Conservation (phyloP, 2,113 vertebrate species). For the Petrocephalus microphthalmus region DNA sequence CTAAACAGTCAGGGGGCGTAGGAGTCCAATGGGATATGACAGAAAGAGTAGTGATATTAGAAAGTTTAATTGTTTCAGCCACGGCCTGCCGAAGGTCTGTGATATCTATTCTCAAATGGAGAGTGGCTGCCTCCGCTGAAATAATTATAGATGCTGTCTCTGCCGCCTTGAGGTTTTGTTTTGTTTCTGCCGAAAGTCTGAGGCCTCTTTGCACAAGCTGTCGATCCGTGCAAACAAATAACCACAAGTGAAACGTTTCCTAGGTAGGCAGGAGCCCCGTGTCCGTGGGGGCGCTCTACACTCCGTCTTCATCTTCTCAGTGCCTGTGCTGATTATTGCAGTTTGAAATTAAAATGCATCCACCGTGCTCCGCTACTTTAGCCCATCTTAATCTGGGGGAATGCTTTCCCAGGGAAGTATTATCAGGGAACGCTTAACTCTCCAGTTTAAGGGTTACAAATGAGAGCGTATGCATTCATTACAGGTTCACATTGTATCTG, state of each 20-base stretch:
- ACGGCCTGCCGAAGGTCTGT: neutral
- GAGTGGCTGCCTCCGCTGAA: neutral
- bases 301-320: neutral
- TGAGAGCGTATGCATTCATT: conserved; percentile 19
- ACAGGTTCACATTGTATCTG: conserved; percentile 2
- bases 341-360: conserved; percentile 1
- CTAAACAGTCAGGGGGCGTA: neutral
- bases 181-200: neutral
- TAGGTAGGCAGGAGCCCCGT: neutral
- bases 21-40: neutral
- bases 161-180: neutral
- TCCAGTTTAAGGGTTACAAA: conserved; percentile 13
- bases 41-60: neutral
- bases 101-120: neutral
- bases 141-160: neutral
- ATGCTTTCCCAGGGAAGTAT: neutral
- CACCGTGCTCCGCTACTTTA: neutral
- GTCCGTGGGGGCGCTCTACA: neutral
- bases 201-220: neutral
- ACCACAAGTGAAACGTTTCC: neutral
- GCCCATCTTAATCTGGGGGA: neutral
- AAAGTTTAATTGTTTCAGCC: neutral
- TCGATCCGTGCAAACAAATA: neutral
- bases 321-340: neutral
- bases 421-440: neutral